Evolutionary conservation across 2,113 vertebrate genomes (phyloP).

Genomic region (Amphilophus citrinellus): DNA sequence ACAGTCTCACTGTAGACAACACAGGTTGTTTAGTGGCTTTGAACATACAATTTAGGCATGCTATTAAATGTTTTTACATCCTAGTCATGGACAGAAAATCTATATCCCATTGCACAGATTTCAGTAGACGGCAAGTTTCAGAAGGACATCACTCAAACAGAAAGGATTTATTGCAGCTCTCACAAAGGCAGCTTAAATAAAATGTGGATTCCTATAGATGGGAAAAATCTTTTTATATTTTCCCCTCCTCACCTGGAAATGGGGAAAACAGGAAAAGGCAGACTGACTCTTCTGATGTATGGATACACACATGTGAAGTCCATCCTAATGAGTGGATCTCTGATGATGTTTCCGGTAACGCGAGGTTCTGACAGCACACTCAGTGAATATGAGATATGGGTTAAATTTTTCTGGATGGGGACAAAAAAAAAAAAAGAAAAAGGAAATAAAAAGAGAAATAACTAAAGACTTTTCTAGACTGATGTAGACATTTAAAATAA

Average conservation of each 20-base stretch:
- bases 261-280: slow-evolving; percentile 68
- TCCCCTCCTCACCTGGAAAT: slow-evolving; percentile 62
- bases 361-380: slow-evolving; percentile 69
- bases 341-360: slow-evolving; percentile 69
- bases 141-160: background rate
- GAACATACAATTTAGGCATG: background rate
- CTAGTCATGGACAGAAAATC: background rate
- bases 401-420: slow-evolving; percentile 73
- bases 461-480: background rate
- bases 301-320: slow-evolving; percentile 79
- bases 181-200: background rate
- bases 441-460: too few species aligned
- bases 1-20: slow-evolving; percentile 53
- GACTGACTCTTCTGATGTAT: slow-evolving; percentile 69
- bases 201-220: rapidly evolving
- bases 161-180: rapidly evolving
- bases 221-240: rapidly evolving
- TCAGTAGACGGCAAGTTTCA: background rate
- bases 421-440: background rate
- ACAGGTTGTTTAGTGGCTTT: background rate
- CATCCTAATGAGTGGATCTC: slow-evolving; percentile 73
- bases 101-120: background rate
- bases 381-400: slow-evolving; percentile 74
- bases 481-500: background rate
- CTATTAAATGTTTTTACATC: background rate